Base-by-base conservation (phyloP, 2,888 invertebrate genomes). In the Metacarcinus magister region DNA sequence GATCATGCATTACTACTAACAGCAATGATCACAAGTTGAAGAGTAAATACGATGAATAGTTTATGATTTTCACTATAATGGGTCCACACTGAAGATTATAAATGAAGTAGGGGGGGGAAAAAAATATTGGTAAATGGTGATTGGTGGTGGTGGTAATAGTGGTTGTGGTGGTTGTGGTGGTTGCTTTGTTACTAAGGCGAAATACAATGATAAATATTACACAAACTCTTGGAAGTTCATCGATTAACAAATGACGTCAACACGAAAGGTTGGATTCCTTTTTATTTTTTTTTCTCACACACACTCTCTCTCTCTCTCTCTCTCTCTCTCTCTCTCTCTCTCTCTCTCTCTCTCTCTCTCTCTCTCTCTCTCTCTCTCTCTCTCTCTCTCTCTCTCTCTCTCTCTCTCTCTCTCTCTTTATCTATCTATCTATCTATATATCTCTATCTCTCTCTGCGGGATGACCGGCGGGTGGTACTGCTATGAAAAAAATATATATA, bases 251-350 rank as follows among this genome's bases (percentile, higher is more conserved):
- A 75, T 75, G 75, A 75, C 75, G 28, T 75, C 28, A 54, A 8
- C 54, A 28, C 28, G n/a, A 28, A 75, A 75, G 75, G n/a, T 28
- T 23, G 19, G 19, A 60, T 60, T 23, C 19, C 60, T 60, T 60
- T 5, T 23, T 23, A 4, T 23, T 19, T 60, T 19, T 60, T 19
- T 60, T 19, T 60, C 60, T 60, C 60, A 19, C 60, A 19, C 19
- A 19, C 60, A 19, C 60, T 60, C 60, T 60, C 60, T 60, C 60
- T 60, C 60, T 60, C 60, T 60, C 60, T 60, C 60, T 60, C 60
- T 60, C 60, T 60, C 60, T 60, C 60, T 60, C 60, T 60, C 60
- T 60, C 60, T 60, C 60, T 60, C 60, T 60, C 60, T 60, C 60
- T 60, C 60, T 60, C 60, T 60, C 60, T 60, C 60, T 60, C 60